Base-by-base conservation (phyloP, 2,888 invertebrate genomes). In the Apodemia zela region DNA sequence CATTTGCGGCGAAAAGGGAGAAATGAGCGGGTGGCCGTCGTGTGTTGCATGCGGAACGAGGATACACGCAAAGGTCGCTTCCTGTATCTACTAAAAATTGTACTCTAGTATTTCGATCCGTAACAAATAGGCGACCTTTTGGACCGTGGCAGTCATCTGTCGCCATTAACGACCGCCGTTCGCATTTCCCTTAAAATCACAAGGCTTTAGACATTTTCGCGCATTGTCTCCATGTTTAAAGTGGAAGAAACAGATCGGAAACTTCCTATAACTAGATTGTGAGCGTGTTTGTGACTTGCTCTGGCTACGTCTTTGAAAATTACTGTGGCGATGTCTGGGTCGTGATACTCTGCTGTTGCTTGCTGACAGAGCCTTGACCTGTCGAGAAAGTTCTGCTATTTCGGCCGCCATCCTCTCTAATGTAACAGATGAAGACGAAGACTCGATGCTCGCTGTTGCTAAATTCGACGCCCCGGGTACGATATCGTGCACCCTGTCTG, bases 1-100 rank as follows among this genome's bases (percentile, higher is more conserved):
- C 67, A n/a, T 72, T 70, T 29, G 72, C 70, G 1, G 71, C 69
- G n/a, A 38, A 60, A 0, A 68, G 54, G 17, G 63, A 62, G 47
- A 60, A 63, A 49, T 54, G 59, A 18, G 25, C 11, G 6, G 17
- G 60, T 66, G 3, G 64, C 15, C 21, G 57, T 7, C 17, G 17
- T 18, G 54, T 1, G 3, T 25, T 25, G 25, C 54, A 54, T 6
- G 54, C 54, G 21, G 54, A 54, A 8, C 51, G 51, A 2, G 21
- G 51, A 51, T 51, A 54, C 21, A 54, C 54, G 5, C 25, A 54
- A 15, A 54, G 54, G 25, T 54, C 54, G 25, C 54, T 54, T 25
- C 54, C 25, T 6, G 54, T 54, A 5, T 54, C 54, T 25, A 54
- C 54, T 25, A 54, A 54, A 21, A 54, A 54, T 54, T 54, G 18